Conservation (phyloP, 2,888 invertebrate species). For the Lasioglossum marginatum region DNA sequence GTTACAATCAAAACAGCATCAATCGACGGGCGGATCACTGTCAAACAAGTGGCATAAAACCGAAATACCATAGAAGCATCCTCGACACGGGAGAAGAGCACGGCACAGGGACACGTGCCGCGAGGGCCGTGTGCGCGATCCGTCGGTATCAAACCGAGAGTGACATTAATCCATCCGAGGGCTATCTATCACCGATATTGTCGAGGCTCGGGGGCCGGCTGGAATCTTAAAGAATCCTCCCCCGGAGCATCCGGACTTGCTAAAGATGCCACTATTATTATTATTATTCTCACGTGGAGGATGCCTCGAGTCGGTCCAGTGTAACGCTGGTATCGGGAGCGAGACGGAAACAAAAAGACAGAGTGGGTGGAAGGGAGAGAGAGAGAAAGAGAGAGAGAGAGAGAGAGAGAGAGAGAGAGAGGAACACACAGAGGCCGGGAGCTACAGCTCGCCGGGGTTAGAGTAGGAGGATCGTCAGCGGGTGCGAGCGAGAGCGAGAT, state of each 20-base stretch:
- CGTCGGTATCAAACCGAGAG: neutral
- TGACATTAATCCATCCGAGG: neutral
- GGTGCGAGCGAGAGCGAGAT: neutral
- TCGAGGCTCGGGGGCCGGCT: neutral
- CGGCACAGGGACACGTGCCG: neutral
- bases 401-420: neutral
- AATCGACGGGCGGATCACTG: neutral
- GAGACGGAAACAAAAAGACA: neutral
- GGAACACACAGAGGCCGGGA: slow-evolving; percentile 4
- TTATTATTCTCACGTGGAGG: slow-evolving; percentile 9
- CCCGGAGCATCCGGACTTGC: neutral
- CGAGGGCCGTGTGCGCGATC: neutral
- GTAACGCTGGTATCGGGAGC: neutral
- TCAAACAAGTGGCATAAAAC: neutral
- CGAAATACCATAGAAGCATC: neutral
- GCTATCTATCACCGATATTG: neutral
- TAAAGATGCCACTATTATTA: neutral
- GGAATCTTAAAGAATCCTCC: neutral
- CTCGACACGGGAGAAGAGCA: neutral
- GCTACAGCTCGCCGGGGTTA: slow-evolving; percentile 10
- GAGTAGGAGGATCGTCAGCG: neutral
- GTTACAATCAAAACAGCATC: neutral
- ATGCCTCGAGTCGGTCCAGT: slow-evolving; percentile 13
- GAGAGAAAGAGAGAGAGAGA: neutral
- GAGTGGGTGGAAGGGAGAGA: neutral